These are phyloP conservation scores for Villa cingulata DNA, from an alignment of 2,888 invertebrate genomes.

Conservation along the genomic window DNA sequence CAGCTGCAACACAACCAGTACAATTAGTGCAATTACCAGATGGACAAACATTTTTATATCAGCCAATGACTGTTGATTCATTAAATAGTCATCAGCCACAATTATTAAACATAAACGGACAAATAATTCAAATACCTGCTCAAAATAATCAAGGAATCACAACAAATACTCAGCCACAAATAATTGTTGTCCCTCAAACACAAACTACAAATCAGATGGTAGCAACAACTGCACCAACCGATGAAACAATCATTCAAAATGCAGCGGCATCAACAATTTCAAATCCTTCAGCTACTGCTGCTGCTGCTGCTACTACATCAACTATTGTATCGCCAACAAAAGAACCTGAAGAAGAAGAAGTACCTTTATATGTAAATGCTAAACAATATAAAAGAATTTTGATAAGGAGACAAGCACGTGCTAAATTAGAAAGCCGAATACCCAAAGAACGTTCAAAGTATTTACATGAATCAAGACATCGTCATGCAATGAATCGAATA, in stretches of 20 bases:
- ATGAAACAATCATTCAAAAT: constrained; percentile 18
- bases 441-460: constrained; percentile 96
- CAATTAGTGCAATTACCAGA: constrained; percentile 84
- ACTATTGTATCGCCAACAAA: constrained; percentile 6
- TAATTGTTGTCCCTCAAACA: constrained; percentile 19
- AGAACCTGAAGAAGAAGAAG: constrained; percentile 55
- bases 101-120: constrained; percentile 41
- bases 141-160: constrained; percentile 14
- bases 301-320: constrained; percentile 3
- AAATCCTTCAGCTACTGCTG: neutral
- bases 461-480: constrained; percentile 91
- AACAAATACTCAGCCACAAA: constrained; percentile 18
- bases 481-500: constrained; percentile 94
- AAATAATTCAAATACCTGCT: constrained; percentile 32
- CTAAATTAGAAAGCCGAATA: constrained; percentile 90
- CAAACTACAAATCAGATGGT: constrained; percentile 23
- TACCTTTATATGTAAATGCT: constrained; percentile 95
- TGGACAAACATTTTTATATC: constrained; percentile 80
- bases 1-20: constrained; percentile 34
- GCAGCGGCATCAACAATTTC: neutral
- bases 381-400: constrained; percentile 94
- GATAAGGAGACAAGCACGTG: constrained; percentile 85
- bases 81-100: constrained; percentile 42
- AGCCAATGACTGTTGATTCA: constrained; percentile 49
- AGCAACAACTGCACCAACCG: constrained; percentile 22